Conservation (phyloP, 2,797 vertebrate species). For the Catostomus latipinnis region DNA sequence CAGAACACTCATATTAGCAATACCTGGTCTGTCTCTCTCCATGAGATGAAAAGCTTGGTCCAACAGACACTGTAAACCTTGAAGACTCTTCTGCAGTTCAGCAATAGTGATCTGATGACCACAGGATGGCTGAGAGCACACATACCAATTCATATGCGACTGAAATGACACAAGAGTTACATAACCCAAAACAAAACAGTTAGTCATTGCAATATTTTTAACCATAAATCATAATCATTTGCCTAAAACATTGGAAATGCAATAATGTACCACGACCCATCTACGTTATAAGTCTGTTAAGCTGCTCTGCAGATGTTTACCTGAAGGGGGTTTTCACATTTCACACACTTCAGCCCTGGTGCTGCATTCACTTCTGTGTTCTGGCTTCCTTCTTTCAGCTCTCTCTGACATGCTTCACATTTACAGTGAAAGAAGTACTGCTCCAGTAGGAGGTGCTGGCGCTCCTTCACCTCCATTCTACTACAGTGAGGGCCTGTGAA, state of each 20-base stretch:
- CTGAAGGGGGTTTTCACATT: slow-evolving; percentile 79
- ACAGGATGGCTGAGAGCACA: slow-evolving; percentile 69
- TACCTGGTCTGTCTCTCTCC: slow-evolving; percentile 78
- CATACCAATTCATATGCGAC: slow-evolving; percentile 47
- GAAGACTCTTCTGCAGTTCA: slow-evolving; percentile 70
- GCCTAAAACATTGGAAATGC: too few species aligned
- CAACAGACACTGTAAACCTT: slow-evolving; percentile 71
- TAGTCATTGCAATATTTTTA: too few species aligned
- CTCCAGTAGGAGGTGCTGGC: slow-evolving; percentile 81
- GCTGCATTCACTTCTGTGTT: background rate
- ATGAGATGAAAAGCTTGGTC: slow-evolving; percentile 76
- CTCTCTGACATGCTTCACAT: slow-evolving; percentile 82
- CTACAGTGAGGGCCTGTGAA: slow-evolving; percentile 82
- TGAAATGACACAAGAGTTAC: background rate
- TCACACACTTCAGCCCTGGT: slow-evolving; percentile 72
- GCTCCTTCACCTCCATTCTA: slow-evolving; percentile 80
- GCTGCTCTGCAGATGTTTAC: slow-evolving; percentile 67
- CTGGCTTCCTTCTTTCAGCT: slow-evolving; percentile 55
- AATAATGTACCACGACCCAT: too few species aligned
- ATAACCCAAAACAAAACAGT: too few species aligned
- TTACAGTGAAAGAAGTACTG: slow-evolving; percentile 93
- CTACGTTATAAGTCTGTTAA: background rate
- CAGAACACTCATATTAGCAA: background rate
- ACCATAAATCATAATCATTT: too few species aligned
- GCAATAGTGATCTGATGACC: slow-evolving; percentile 53